A percentile compares a stretch with the other conserved stretches of the same genome.
Conservation (phyloP, 2,888 invertebrate genomes). For the Troilus luridus region DNA sequence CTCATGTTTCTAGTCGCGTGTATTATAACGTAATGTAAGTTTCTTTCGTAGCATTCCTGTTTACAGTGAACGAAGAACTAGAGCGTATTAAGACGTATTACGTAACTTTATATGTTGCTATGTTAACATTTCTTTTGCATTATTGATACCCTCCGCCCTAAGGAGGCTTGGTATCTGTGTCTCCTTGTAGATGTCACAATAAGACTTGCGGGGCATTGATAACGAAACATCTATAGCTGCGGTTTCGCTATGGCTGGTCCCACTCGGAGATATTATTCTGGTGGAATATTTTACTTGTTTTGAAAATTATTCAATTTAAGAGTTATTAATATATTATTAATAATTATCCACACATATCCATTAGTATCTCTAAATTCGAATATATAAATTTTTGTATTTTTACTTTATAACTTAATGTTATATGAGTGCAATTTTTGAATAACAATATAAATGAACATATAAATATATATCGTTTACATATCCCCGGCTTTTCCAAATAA, state of each 20-base stretch:
- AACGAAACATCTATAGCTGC: not conserved
- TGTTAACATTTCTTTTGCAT: constrained; percentile 4
- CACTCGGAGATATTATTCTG: not conserved
- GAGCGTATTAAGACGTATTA: not conserved
- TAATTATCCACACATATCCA: no score
- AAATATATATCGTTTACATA: no score
- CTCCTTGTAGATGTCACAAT: not conserved
- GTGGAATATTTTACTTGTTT: not conserved
- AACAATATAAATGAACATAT: no score
- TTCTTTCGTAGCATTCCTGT: constrained; percentile 19
- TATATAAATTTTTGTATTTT: no score
- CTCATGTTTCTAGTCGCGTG: not conserved
- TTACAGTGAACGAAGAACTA: constrained; percentile 19
- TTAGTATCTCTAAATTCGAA: no score
- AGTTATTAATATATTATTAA: no score
- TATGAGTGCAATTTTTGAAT: no score
- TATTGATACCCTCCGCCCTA: constrained; percentile 1
- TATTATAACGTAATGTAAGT: constrained; percentile 16
- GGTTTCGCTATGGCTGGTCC: not conserved
- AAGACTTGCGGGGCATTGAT: not conserved
- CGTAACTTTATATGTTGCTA: constrained; percentile 24
- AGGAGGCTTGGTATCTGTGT: constrained; percentile 8
- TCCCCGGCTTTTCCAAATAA: no score
- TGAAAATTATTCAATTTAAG: no score
- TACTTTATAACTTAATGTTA: no score